Percentiles rank a stretch among this genome's conserved stretches.
These are phyloP conservation scores for Scrobipalpa costella DNA, from an alignment of 2,888 invertebrate genomes.

Conservation along the genomic window DNA sequence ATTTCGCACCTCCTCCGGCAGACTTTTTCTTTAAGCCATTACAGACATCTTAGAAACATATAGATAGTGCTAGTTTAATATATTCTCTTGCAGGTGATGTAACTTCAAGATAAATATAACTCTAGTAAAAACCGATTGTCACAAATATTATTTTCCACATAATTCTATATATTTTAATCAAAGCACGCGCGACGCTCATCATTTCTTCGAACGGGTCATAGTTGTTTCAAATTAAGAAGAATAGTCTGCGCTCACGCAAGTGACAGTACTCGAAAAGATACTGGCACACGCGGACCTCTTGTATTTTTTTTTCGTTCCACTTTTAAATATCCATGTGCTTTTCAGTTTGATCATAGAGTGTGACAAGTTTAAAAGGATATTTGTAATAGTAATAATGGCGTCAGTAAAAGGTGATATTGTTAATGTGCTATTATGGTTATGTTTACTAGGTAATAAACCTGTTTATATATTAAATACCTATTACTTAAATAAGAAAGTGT, in stretches of 20 bases:
- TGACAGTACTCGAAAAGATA: conserved; percentile 28
- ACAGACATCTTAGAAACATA: no score
- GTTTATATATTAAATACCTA: no score
- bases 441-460: conserved; percentile 40
- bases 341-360: conserved; percentile 39
- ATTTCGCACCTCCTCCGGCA: no score
- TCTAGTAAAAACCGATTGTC: neutral
- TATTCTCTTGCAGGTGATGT: no score
- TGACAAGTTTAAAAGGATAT: conserved; percentile 32
- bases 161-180: neutral
- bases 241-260: conserved; percentile 17
- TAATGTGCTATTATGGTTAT: conserved; percentile 33
- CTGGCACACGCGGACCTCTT: conserved; percentile 14
- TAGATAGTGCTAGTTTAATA: no score
- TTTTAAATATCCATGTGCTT: conserved; percentile 26
- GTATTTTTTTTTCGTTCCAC: conserved; percentile 7
- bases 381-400: conserved; percentile 27
- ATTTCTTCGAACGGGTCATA: neutral
- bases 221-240: neutral
- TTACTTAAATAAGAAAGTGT: no score
- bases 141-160: neutral
- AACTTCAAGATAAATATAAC: no score
- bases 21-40: no score
- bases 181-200: conserved; percentile 21
- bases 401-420: conserved; percentile 35